phyloP scores from a whole-genome alignment of 2,888 invertebrate genomes.

The Sarcophaga subvicina region DNA sequence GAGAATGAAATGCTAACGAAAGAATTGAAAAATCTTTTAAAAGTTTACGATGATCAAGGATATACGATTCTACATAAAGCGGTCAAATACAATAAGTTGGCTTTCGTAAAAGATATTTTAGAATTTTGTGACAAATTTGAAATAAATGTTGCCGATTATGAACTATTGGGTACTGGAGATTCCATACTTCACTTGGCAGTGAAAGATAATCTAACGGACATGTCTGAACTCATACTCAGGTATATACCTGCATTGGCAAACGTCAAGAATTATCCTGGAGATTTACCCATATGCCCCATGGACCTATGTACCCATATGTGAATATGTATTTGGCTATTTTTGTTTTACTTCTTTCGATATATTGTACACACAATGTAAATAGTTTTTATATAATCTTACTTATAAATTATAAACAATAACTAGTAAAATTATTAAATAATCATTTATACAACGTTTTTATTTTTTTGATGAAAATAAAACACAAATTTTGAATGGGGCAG shows the following conservation, averaged over 20 bases:
- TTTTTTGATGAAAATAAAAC: too few species aligned
- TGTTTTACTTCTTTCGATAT: too few species aligned
- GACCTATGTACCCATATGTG: too few species aligned
- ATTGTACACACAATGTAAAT: too few species aligned
- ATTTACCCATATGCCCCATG: not conserved
- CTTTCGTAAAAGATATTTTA: not conserved
- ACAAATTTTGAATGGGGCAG: too few species aligned
- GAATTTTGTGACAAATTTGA: constrained; percentile 20
- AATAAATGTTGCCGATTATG: constrained; percentile 16
- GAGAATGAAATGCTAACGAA: not conserved
- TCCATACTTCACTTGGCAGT: constrained; percentile 42
- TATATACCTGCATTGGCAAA: constrained; percentile 17
- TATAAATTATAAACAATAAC: too few species aligned
- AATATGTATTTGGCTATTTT: too few species aligned
- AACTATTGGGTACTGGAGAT: constrained; percentile 41
- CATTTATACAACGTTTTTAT: too few species aligned
- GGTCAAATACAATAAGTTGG: constrained; percentile 17
- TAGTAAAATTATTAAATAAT: too few species aligned
- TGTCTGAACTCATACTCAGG: constrained; percentile 21
- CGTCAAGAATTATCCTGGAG: constrained; percentile 38
- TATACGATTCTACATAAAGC: constrained; percentile 42
- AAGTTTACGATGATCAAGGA: constrained; percentile 45
- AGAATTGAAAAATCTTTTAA: constrained; percentile 11
- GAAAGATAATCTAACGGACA: constrained; percentile 23
- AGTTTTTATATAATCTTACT: too few species aligned